These are phyloP conservation scores for Limanda limanda DNA, from an alignment of 2,113 vertebrate genomes.

Conservation along the genomic window DNA sequence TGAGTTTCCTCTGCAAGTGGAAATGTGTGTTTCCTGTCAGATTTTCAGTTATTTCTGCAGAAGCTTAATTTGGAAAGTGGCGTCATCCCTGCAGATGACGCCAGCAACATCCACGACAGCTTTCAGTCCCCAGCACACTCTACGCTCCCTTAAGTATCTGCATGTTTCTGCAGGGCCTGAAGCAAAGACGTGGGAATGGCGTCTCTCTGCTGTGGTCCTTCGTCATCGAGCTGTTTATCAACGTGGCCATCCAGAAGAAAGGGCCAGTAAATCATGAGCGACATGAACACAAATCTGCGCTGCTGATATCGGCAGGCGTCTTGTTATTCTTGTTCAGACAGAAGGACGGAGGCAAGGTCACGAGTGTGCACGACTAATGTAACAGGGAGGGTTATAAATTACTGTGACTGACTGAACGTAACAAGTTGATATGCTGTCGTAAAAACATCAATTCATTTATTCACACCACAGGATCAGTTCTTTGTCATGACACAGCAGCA, in stretches of 20 bases:
- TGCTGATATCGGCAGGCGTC: not conserved
- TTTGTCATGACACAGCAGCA: not conserved
- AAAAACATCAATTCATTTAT: not conserved
- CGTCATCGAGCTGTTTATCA: not conserved
- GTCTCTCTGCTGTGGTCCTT: not conserved
- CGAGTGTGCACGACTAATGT: not conserved
- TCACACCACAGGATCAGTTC: not conserved
- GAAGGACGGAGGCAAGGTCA: not conserved
- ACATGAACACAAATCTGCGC: not conserved
- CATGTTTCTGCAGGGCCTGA: not conserved
- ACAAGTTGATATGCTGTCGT: constrained; percentile 9
- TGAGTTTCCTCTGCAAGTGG: not conserved
- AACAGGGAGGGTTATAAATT: not conserved
- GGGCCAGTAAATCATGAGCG: not conserved
- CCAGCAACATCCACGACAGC: not conserved
- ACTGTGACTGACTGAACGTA: not conserved
- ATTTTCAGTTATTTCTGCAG: constrained; percentile 19
- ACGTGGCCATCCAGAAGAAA: not conserved
- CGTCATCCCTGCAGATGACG: not conserved
- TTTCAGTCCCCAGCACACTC: not conserved
- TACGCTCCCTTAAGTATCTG: not conserved
- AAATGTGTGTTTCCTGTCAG: not conserved
- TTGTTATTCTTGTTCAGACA: not conserved
- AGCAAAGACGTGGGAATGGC: not conserved
- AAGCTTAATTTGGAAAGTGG: constrained; percentile 11